Evolutionary conservation across 2,888 invertebrate species (phyloP), one percentile per base, ranked within the genome.

Genomic region (Callyntrura sp.): DNA sequence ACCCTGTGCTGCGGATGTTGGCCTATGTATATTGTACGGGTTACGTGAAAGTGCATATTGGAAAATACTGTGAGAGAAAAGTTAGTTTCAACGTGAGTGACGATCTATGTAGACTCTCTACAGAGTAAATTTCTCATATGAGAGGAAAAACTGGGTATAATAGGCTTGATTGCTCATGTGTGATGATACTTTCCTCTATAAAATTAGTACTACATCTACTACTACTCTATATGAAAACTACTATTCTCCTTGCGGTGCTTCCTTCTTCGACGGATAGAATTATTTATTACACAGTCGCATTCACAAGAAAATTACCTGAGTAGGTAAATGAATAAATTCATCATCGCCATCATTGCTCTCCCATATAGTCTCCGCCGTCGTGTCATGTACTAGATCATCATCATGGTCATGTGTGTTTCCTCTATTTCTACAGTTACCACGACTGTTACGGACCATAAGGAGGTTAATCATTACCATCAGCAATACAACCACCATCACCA

Each of bases 151-250:
- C 23, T 12, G 17, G 73, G 48, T 20, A 48, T 83, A 88, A 87
- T 76, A 88, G 43, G 85, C 57, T 55, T 86, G 86, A 86, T 90
- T 83, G 86, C 83, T 90, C 90, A 90, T 90, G 90, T 90, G 90
- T 86, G 86, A 76, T 86, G 84, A 84, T 28, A 83, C 62, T 78
- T 88, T 78, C 78, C 11, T 83, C 60, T 45, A 17, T 17, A 78
- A 57, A 78, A 28, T 60, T 35, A 79, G 14, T 11, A 25, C 45
- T 20, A 81, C 60, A 20, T 8, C 9, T 78, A 12, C 25, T 14
- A 43, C 20, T 79, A 79, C 57, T 43, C 57, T 35, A 25, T 60
- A 57, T n/a, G n/a, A 60, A n/a, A 70, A 84, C 62, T 57, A 84
- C 48, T 43, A 68, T 78, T 78, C 17, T 78, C 78, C 78, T 78